Percentiles rank a stretch among this genome's conserved stretches.
Evolutionary conservation across 2,888 invertebrate genomes (phyloP).

Genomic region (Pristionchus mayeri): DNA sequence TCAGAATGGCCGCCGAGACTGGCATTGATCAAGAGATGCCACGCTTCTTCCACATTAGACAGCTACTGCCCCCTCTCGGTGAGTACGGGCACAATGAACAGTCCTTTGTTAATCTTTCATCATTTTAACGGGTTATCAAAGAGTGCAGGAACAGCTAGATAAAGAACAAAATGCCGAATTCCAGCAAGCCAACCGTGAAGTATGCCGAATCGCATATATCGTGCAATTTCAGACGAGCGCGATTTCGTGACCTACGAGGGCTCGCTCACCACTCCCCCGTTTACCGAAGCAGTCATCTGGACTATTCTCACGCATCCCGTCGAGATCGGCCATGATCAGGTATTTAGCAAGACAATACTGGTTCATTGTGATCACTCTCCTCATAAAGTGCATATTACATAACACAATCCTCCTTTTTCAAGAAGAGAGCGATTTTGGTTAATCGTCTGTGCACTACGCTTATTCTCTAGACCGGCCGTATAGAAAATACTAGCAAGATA

Average conservation of each 20-base stretch:
- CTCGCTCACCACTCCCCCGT: conserved; percentile 77
- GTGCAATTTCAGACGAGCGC: conserved; percentile 57
- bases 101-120: too few species aligned
- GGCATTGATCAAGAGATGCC: conserved; percentile 53
- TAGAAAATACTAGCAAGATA: too few species aligned
- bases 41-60: conserved; percentile 55
- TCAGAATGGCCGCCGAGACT: conserved; percentile 56
- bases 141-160: not conserved
- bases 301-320: conserved; percentile 76
- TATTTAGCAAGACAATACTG: conserved; percentile 20
- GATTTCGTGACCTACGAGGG: conserved; percentile 77
- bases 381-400: too few species aligned
- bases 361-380: not conserved
- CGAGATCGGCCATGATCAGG: conserved; percentile 71
- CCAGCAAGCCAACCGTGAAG: too few species aligned
- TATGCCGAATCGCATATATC: too few species aligned
- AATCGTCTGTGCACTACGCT: too few species aligned
- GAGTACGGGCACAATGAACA: too few species aligned
- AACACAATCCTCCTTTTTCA: not conserved
- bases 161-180: not conserved
- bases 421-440: too few species aligned
- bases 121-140: too few species aligned
- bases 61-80: conserved; percentile 55
- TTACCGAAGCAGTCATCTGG: conserved; percentile 77
- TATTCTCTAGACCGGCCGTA: too few species aligned